phyloP scores from a whole-genome alignment of 2,797 vertebrate species.

The Argya squamiceps region DNA sequence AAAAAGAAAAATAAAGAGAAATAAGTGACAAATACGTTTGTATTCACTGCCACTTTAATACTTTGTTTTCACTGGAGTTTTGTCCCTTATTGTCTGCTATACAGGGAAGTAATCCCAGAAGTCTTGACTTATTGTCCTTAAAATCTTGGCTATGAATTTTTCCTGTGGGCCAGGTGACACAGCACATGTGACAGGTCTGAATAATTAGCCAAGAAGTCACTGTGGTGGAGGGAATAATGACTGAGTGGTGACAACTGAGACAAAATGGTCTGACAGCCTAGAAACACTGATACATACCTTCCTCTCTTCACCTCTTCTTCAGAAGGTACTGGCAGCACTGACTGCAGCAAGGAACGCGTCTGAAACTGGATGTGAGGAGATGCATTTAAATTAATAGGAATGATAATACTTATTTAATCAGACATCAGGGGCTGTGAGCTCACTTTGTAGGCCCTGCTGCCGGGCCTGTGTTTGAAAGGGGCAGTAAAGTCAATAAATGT shows the following conservation, averaged over 20 bases:
- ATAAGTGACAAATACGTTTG: background rate
- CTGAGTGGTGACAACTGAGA: background rate
- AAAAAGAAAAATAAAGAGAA: background rate
- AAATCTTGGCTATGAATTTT: background rate
- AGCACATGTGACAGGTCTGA: background rate
- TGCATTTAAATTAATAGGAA: background rate
- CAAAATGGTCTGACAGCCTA: background rate
- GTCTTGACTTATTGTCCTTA: background rate
- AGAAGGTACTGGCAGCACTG: background rate
- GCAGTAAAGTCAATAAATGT: background rate
- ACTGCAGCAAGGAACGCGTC: background rate
- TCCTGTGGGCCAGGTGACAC: background rate
- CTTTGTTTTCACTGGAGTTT: background rate
- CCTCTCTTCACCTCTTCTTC: background rate
- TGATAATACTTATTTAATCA: accelerated
- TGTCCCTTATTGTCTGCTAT: background rate
- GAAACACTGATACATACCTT: background rate
- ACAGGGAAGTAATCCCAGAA: background rate
- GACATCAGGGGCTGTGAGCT: too few relatives aligned
- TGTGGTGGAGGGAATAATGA: background rate
- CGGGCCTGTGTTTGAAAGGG: background rate
- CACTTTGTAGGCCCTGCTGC: background rate
- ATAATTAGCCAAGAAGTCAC: background rate
- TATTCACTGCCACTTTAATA: background rate
- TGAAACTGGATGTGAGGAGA: background rate